Conservation (phyloP, 2,888 invertebrate genomes). For the Apotomis capreana region DNA sequence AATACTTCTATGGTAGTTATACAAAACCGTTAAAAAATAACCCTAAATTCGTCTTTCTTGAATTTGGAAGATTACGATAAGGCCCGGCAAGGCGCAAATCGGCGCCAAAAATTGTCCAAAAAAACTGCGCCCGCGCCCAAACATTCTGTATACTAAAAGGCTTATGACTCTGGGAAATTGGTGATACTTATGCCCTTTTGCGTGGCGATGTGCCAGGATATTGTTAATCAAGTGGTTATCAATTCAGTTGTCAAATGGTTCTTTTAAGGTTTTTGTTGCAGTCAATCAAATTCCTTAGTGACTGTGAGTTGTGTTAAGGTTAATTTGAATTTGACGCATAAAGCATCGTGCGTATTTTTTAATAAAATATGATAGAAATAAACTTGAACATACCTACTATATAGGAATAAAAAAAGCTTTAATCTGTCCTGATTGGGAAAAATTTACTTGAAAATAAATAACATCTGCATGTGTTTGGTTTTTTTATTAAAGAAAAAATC, state of each 20-base stretch:
- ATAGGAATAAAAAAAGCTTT: no score
- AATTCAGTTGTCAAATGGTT: constrained; percentile 36
- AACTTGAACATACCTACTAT: no score
- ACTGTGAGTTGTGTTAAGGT: constrained; percentile 18
- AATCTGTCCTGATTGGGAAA: no score
- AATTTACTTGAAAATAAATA: no score
- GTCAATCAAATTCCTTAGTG: constrained; percentile 32
- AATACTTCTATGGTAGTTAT: not conserved
- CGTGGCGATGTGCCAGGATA: constrained; percentile 36
- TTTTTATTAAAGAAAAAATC: no score
- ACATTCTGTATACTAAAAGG: not conserved
- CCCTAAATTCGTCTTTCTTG: constrained; percentile 41
- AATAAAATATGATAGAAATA: no score
- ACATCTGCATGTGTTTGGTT: no score
- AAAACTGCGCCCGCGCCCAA: constrained; percentile 44
- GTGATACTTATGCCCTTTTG: constrained; percentile 39
- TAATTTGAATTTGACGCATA: constrained; percentile 9
- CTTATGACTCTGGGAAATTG: constrained; percentile 1
- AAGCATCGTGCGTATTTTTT: no score
- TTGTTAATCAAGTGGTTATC: constrained; percentile 42
- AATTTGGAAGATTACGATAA: constrained; percentile 50
- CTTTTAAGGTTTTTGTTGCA: constrained; percentile 10
- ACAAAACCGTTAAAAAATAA: not conserved
- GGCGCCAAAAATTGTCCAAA: constrained; percentile 54
- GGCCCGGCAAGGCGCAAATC: constrained; percentile 47